Conservation (phyloP, 2,797 vertebrate species). For the Rhyacichthys aspro region DNA sequence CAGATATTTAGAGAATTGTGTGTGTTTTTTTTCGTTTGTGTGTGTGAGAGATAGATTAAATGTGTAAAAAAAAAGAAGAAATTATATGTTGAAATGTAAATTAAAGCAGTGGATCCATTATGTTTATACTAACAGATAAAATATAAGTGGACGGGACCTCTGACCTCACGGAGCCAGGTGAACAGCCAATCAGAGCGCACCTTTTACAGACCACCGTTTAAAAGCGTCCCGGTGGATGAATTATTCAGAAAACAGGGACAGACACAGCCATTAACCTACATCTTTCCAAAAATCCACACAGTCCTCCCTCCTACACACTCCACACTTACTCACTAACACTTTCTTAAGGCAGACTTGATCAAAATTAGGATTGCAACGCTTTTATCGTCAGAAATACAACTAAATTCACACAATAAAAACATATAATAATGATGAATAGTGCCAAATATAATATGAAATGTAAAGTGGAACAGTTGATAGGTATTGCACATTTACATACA, state of each 20-base stretch:
- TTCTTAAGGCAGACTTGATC: not conserved
- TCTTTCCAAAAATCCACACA: constrained; percentile 46
- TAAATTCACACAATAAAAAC: too few relatives aligned
- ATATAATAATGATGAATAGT: too few relatives aligned
- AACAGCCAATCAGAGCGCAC: constrained; percentile 61
- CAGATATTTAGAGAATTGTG: constrained; percentile 39
- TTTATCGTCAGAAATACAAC: too few relatives aligned
- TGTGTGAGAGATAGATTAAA: constrained; percentile 2
- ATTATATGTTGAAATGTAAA: constrained; percentile 5
- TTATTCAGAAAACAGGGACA: constrained; percentile 70
- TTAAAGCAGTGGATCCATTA: not conserved
- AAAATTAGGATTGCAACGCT: too few relatives aligned
- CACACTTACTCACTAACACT: not conserved
- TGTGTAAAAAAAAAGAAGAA: constrained; percentile 10
- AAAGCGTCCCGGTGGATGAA: constrained; percentile 72
- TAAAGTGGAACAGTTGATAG: too few relatives aligned
- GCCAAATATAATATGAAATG: too few relatives aligned
- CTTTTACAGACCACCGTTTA: constrained; percentile 51
- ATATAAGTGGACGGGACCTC: constrained; percentile 1
- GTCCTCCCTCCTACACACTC: constrained; percentile 6
- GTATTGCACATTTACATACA: too few relatives aligned
- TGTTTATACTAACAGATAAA: not conserved
- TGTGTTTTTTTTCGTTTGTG: constrained; percentile 13
- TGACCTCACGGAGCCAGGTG: constrained; percentile 17
- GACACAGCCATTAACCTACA: constrained; percentile 74